Base-by-base conservation (phyloP, 2,888 invertebrate species). In the Hyppa rectilinea region DNA sequence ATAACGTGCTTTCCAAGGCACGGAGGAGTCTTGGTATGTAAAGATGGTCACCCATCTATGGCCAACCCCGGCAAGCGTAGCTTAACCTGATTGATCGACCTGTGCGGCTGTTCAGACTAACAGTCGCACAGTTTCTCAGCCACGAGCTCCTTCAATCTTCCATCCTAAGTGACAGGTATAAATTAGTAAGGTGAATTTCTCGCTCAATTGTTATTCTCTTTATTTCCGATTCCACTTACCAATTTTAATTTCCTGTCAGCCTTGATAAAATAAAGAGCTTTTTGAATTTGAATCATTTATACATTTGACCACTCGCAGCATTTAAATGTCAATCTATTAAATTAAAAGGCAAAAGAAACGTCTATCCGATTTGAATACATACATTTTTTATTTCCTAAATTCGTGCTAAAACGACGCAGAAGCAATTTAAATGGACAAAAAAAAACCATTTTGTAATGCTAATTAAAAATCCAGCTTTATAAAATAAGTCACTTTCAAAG, bases 321-420 rank as follows among this genome's bases (percentile, higher is more conserved):
- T 66, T 80, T 76, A 70, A 77, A 74, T 76, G 72, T 52, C 56
- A 53, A 79, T 81, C 64, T 72, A 61, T 70, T 72, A 73, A 83
- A 72, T 80, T 63, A 75, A 78, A 81, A 38, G 66, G 47, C 56
- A 75, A 72, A 84, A 67, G 71, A 61, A 79, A 80, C 66, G 78
- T 70, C 76, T 70, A 83, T 72, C 65, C 75, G 82, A 85, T 87
- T 86, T 83, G 83, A 85, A 86, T 86, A 87, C 75, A 84, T 85
- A 84, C 70, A 81, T 85, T 81, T 86, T 80, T 84, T 71, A 78
- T 84, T 67, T 63, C 62, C 49, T 34, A 50, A 70, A 66, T 81
- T 82, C 64, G 62, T 76, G 68, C 55, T 65, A 71, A 75, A 65
- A 74, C 59, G 50, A 6, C 23, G n/a, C 36, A 64, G 61, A 69